Evolutionary conservation across 2,888 invertebrate genomes (phyloP).

Genomic region (Leptogaster cylindrica): DNA sequence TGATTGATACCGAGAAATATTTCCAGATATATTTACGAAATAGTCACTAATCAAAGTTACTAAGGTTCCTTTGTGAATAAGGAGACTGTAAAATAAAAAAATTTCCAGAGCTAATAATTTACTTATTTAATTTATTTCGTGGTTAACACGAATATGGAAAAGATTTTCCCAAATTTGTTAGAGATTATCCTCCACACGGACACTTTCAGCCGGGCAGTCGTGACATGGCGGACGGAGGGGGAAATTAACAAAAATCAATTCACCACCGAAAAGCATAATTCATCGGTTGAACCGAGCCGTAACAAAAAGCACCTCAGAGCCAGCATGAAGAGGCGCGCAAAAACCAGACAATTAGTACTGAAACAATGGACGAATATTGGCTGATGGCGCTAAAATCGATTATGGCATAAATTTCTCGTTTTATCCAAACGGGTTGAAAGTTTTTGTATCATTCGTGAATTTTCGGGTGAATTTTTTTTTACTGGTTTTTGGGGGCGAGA

Average conservation of each 20-base stretch:
- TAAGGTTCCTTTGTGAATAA: too few relatives aligned
- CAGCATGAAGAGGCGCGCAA: conserved; percentile 48
- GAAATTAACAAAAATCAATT: conserved; percentile 42
- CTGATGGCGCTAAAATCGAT: conserved; percentile 61
- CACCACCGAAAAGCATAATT: conserved; percentile 43
- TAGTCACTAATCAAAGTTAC: too few relatives aligned
- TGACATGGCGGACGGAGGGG: background rate
- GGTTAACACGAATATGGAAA: too few relatives aligned
- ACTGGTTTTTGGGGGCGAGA: conserved; percentile 16
- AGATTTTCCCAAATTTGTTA: too few relatives aligned
- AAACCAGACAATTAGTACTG: conserved; percentile 62
- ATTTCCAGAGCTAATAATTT: too few relatives aligned
- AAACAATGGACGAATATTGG: conserved; percentile 61
- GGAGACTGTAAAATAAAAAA: too few relatives aligned
- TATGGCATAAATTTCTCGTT: conserved; percentile 59
- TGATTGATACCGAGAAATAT: too few relatives aligned
- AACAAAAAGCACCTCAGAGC: conserved; percentile 31
- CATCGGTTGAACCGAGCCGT: conserved; percentile 36
- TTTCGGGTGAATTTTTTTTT: conserved; percentile 34
- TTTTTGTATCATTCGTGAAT: conserved; percentile 39
- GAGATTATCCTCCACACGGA: too few relatives aligned
- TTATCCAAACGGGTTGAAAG: conserved; percentile 42
- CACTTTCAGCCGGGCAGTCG: too few relatives aligned
- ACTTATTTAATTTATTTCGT: too few relatives aligned
- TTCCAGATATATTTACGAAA: too few relatives aligned